A percentile compares a stretch with the other conserved stretches of the same genome.
Evolutionary conservation across 2,113 vertebrate genomes (phyloP).

Genomic region (Anhinga rufa): DNA sequence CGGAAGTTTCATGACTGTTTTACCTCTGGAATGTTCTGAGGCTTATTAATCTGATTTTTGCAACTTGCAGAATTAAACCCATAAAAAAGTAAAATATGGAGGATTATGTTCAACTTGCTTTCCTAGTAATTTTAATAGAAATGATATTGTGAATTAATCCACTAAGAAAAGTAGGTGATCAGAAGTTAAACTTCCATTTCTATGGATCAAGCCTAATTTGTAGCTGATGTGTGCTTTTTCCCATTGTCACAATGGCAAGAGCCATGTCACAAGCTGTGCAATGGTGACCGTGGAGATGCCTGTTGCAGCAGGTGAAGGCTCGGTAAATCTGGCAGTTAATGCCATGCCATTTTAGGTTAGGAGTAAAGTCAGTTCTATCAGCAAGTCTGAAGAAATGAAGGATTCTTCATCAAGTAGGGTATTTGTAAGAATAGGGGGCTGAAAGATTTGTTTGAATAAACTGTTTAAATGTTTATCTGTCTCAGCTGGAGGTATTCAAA

Average conservation of each 20-base stretch:
- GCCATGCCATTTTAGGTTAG: neutral
- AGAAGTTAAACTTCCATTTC: neutral
- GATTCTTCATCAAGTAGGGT: neutral
- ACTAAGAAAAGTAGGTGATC: neutral
- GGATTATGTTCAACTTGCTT: neutral
- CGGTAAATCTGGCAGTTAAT: neutral
- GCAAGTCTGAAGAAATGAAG: neutral
- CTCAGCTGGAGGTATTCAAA: neutral
- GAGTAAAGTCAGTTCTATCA: neutral
- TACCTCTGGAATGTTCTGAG: neutral
- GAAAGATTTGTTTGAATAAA: neutral
- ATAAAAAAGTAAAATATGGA: neutral
- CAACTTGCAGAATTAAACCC: neutral
- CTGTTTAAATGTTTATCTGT: neutral
- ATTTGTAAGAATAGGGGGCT: neutral
- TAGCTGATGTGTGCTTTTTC: neutral
- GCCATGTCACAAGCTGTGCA: neutral
- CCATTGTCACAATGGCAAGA: neutral
- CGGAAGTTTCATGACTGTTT: neutral
- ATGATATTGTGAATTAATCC: neutral
- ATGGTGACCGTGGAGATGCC: fast-evolving
- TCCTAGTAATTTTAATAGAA: neutral
- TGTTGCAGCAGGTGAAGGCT: neutral
- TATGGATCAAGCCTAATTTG: neutral
- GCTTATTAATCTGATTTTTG: neutral